Evolutionary conservation across 2,113 vertebrate species (phyloP).

Genomic region (Emydura subglobosa): DNA sequence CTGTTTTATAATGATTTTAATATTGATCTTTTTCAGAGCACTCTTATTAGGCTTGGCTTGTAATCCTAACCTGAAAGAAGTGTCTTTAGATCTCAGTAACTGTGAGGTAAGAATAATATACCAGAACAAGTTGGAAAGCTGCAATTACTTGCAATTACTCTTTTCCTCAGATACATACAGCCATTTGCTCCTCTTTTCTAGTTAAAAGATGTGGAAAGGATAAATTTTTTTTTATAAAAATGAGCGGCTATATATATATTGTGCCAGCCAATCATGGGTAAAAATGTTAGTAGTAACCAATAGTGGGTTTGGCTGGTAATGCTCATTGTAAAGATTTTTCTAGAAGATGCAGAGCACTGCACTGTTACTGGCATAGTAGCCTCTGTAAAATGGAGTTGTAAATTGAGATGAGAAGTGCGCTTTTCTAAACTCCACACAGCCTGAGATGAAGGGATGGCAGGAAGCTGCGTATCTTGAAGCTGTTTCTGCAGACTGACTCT

Average conservation of each 20-base stretch:
- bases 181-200: not conserved
- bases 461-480: not conserved
- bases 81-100: constrained; percentile 95
- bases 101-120: constrained; percentile 89
- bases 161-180: not conserved
- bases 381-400: not conserved
- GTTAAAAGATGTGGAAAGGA: not conserved
- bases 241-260: not conserved
- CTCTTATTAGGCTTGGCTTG: constrained; percentile 94
- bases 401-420: not conserved
- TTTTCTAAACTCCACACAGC: not conserved
- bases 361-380: not conserved
- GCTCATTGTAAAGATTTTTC: not conserved
- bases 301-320: not conserved
- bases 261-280: not conserved
- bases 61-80: constrained; percentile 92
- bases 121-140: constrained; percentile 34
- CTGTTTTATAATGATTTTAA: constrained; percentile 23
- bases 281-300: not conserved
- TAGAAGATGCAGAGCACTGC: not conserved
- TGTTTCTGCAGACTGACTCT: accelerated
- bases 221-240: not conserved
- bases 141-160: not conserved
- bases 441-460: not conserved
- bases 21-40: constrained; percentile 82